A percentile compares a stretch with the other conserved stretches of the same genome.
Evolutionary conservation across 2,113 vertebrate species (phyloP).

Genomic region (Amphilophus citrinellus): DNA sequence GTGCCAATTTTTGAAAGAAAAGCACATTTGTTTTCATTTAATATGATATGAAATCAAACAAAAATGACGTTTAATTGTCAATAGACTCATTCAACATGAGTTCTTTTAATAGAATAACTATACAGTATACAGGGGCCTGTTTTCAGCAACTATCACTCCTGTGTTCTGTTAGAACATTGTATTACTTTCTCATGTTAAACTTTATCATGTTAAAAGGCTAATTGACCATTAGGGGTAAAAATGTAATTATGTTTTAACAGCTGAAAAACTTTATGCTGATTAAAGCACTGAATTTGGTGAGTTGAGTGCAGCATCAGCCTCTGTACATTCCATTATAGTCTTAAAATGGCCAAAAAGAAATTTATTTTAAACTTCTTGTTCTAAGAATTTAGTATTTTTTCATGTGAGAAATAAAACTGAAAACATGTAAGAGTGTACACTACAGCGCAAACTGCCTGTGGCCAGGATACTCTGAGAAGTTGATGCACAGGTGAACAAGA

Average conservation of each 20-base stretch:
- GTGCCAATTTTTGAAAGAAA: neutral
- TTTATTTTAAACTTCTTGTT: neutral
- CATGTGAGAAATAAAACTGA: neutral
- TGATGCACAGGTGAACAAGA: neutral
- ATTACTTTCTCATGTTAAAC: neutral
- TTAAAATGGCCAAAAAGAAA: neutral
- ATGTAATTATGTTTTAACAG: neutral
- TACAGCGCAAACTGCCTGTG: neutral
- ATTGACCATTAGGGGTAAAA: neutral
- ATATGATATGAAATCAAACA: slow-evolving; percentile 1
- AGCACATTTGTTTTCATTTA: neutral
- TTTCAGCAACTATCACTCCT: neutral
- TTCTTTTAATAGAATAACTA: neutral
- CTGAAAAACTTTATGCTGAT: neutral
- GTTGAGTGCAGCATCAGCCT: neutral
- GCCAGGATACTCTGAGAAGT: neutral
- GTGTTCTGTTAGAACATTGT: neutral
- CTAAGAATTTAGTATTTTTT: neutral
- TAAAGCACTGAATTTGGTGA: neutral
- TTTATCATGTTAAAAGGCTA: neutral
- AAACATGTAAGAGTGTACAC: neutral
- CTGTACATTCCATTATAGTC: neutral
- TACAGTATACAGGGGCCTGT: neutral
- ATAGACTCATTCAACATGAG: neutral
- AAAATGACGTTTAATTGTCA: neutral